Evolutionary conservation across 2,888 invertebrate genomes (phyloP).

Genomic region (Macaria notata): DNA sequence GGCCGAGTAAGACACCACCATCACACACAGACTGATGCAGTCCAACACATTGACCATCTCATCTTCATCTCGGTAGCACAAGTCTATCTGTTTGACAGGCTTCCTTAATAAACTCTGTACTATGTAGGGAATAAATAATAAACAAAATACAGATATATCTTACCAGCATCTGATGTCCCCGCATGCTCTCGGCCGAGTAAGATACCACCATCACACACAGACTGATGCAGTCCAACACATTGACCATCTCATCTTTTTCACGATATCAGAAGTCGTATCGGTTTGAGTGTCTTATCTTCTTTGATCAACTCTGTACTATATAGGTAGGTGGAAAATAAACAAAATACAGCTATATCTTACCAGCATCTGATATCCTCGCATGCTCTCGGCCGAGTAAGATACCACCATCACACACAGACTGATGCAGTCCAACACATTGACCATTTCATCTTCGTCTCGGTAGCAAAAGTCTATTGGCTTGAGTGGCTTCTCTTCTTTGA

Average conservation of each 20-base stretch:
- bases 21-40: constrained; percentile 98
- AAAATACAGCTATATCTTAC: constrained; percentile 71
- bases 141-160: no score
- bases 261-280: constrained; percentile 99
- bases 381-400: constrained; percentile 98
- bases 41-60: constrained; percentile 98
- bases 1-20: constrained; percentile 99
- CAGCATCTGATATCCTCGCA: constrained; percentile 95
- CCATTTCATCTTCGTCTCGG: constrained; percentile 98
- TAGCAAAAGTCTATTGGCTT: constrained; percentile 99
- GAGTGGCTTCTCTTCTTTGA: constrained; percentile 94
- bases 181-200: constrained; percentile 97
- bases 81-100: constrained; percentile 96
- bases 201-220: constrained; percentile 99
- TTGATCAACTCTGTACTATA: constrained; percentile 87
- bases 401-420: constrained; percentile 99
- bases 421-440: constrained; percentile 97
- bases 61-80: constrained; percentile 99
- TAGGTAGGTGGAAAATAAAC: no score
- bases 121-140: no score
- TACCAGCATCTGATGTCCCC: constrained; percentile 96
- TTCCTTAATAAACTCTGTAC: constrained; percentile 96
- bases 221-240: constrained; percentile 98
- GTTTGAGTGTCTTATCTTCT: constrained; percentile 94
- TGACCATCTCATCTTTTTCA: constrained; percentile 98